Evolutionary conservation across 2,113 vertebrate species (phyloP), one percentile per base, ranked within the genome.

Genomic region (Lycocorax pyrrhopterus): DNA sequence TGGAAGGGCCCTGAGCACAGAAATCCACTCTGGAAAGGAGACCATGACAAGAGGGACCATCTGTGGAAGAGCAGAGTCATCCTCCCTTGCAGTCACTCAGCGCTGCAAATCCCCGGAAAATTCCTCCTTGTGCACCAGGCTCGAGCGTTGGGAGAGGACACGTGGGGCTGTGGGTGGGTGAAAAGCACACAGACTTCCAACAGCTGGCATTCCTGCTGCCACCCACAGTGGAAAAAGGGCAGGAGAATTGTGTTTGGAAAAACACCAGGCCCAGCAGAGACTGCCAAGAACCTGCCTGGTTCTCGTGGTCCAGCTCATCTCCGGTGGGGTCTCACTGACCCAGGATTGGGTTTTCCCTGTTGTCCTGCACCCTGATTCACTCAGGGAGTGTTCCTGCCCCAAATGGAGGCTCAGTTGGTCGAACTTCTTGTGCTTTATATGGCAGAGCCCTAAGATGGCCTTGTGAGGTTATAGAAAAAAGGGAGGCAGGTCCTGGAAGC

Each of bases 161-260:
- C 10, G 43, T 76, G 84, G 72, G 59, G 58, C 55, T 11, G 86
- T 86, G 72, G 58, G 94, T 76, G 79, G 79, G 21, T 84, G 77
- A 35, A 33, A 75, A 94, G 69, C 66, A 91, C 60, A 74, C 69
- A 78, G 84, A 25, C 43, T 91, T 95, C 86, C 89, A 90, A 52
- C 91, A 94, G 20, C 87, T 95, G 83, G 62, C 74, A 76, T n/a
- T 95, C 66, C 62, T 73, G 41, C 49, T 85, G 35, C 79, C 63
- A 52, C 76, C 22, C 56, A 67, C 56, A 8, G 5, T 9, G 11
- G 33, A 47, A 43, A 91, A 75, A 93, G 58, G 66, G 39, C 78
- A 82, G 39, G 87, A 9, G 41, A 41, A 6, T 2, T 71, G 78
- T 33, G 23, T 49, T 46, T 47, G 62, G 39, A 72, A 85, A 79